phyloP scores from a whole-genome alignment of 2,113 vertebrate species.

The Setophaga kirtlandii region DNA sequence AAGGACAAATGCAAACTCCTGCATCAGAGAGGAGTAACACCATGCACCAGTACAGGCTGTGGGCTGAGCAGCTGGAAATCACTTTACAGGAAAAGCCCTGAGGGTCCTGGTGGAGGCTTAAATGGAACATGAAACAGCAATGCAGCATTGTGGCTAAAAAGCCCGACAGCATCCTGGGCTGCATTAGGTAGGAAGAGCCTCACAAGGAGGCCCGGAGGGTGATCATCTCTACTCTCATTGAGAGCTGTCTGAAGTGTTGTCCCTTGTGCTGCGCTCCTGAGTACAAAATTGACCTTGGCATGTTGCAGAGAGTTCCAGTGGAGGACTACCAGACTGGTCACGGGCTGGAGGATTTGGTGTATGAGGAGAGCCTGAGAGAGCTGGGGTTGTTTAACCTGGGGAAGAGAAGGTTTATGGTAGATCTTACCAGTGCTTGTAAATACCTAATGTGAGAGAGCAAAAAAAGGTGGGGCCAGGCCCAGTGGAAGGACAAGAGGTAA shows the following conservation, averaged over 20 bases:
- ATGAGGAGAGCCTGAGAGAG: neutral
- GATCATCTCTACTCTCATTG: neutral
- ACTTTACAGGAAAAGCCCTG: neutral
- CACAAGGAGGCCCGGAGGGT: neutral
- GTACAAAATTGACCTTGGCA: neutral
- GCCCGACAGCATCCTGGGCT: neutral
- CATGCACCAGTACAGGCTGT: neutral
- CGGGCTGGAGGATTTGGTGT: neutral
- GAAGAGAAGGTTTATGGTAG: neutral
- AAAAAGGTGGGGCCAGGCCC: neutral
- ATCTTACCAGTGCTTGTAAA: neutral
- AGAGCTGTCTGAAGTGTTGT: neutral
- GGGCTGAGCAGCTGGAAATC: neutral
- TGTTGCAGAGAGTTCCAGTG: neutral
- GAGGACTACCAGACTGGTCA: neutral
- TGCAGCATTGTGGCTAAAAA: neutral
- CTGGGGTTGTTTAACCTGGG: neutral
- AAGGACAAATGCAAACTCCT: neutral
- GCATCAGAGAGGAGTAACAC: neutral
- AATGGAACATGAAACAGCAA: neutral
- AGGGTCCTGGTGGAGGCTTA: neutral
- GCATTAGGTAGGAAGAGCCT: neutral
- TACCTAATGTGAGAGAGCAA: neutral
- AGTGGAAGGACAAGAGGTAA: neutral
- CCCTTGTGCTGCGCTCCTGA: neutral